phyloP scores from a whole-genome alignment of 2,113 vertebrate genomes.

The Scomber colias region DNA sequence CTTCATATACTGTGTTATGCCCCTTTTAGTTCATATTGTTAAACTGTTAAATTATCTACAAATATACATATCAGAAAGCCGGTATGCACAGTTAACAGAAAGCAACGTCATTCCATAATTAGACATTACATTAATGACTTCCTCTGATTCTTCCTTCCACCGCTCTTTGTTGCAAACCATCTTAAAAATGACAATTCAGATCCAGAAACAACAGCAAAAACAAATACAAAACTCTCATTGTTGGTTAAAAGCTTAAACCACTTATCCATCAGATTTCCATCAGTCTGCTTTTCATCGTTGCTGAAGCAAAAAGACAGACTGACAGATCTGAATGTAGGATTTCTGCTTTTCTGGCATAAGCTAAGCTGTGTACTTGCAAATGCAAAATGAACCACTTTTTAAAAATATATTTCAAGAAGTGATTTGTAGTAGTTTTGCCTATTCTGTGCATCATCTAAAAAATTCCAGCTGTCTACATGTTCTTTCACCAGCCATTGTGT shows the following conservation, averaged over 20 bases:
- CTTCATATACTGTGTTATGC: background rate
- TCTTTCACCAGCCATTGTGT: background rate
- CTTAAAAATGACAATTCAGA: background rate
- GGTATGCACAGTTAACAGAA: too few species aligned
- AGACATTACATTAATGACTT: background rate
- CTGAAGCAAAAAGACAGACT: slow-evolving; percentile 6
- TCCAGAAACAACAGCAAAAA: background rate
- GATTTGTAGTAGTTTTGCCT: background rate
- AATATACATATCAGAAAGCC: too few species aligned
- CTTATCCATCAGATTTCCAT: background rate
- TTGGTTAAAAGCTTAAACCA: slow-evolving; percentile 1
- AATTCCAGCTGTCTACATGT: background rate
- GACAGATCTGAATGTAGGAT: background rate
- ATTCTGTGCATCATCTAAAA: background rate
- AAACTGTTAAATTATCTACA: background rate
- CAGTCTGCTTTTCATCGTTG: background rate
- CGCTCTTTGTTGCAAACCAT: background rate
- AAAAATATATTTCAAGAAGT: background rate
- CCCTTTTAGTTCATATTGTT: background rate
- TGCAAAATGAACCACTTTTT: background rate
- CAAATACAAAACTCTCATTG: background rate
- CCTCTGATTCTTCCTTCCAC: background rate
- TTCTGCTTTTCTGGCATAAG: slow-evolving; percentile 7
- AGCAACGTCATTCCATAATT: background rate
- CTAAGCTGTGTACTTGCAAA: too few species aligned